These are phyloP conservation scores for Oncorhynchus kisutch DNA, from an alignment of 2,113 vertebrate genomes.

Conservation along the genomic window DNA sequence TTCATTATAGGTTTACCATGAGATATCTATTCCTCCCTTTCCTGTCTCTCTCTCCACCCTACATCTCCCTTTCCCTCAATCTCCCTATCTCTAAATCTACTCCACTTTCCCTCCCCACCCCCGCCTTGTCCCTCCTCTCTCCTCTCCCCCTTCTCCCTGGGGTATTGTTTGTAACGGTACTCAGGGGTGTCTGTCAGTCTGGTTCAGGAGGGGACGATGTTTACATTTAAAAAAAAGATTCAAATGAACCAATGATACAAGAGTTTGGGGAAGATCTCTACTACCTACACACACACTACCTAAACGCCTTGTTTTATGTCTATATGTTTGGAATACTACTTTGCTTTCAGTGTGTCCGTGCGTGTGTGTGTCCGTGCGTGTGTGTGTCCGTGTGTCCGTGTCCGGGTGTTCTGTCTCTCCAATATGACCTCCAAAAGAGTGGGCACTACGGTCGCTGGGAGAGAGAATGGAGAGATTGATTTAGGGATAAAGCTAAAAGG, in stretches of 20 bases:
- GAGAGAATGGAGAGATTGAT: constrained; percentile 40
- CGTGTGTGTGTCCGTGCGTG: too few species aligned
- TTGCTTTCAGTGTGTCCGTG: too few species aligned
- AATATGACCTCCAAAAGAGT: constrained; percentile 19
- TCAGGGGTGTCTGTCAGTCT: constrained; percentile 34
- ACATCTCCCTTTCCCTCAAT: constrained; percentile 46
- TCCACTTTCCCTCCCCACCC: constrained; percentile 4
- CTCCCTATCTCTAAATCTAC: constrained; percentile 33
- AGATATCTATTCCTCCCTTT: constrained; percentile 57
- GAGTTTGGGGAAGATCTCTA: constrained; percentile 7
- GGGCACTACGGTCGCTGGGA: not conserved
- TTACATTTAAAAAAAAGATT: constrained; percentile 50
- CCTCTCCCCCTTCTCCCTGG: constrained; percentile 3
- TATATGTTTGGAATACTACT: too few species aligned
- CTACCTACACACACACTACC: not conserved
- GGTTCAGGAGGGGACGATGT: constrained; percentile 41
- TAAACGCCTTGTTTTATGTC: too few species aligned
- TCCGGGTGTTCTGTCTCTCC: not conserved
- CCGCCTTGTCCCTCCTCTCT: not conserved
- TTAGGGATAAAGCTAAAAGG: constrained; percentile 35
- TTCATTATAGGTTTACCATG: constrained; percentile 63
- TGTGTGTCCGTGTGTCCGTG: too few species aligned
- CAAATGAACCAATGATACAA: constrained; percentile 60
- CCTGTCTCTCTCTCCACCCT: constrained; percentile 34
- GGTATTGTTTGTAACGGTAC: not conserved